Evolutionary conservation across 2,113 vertebrate species (phyloP).

Genomic region (Nibea albiflora): DNA sequence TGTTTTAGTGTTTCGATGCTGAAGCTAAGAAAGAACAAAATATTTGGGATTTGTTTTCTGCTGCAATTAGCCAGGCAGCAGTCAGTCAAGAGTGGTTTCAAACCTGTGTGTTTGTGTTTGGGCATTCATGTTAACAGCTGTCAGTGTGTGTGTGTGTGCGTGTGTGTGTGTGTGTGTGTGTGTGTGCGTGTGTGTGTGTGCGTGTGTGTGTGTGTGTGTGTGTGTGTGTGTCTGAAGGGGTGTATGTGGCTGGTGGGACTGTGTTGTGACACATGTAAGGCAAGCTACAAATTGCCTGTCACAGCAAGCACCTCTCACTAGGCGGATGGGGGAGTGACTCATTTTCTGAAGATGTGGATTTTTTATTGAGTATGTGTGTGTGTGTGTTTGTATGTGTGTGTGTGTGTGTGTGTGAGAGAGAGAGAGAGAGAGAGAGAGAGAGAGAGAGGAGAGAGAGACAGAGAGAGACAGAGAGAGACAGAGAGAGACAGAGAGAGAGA

Average conservation of each 20-base stretch:
- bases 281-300: slow-evolving; percentile 77
- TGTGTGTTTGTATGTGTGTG: slow-evolving; percentile 7
- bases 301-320: slow-evolving; percentile 59
- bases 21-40: neutral
- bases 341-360: slow-evolving; percentile 65
- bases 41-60: slow-evolving; percentile 31
- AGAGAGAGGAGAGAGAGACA: too few relatives aligned
- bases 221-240: slow-evolving; percentile 37
- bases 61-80: slow-evolving; percentile 47
- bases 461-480: too few relatives aligned
- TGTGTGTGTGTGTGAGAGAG: neutral
- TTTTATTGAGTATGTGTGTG: slow-evolving; percentile 28
- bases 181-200: slow-evolving; percentile 24
- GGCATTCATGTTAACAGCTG: slow-evolving; percentile 36
- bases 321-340: slow-evolving; percentile 66
- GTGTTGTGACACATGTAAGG: slow-evolving; percentile 78
- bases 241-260: slow-evolving; percentile 49
- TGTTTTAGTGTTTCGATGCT: slow-evolving; percentile 2
- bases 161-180: slow-evolving; percentile 21
- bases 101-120: slow-evolving; percentile 28
- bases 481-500: neutral
- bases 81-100: slow-evolving; percentile 27
- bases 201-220: slow-evolving; percentile 10
- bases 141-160: slow-evolving; percentile 25
- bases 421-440: neutral